These are phyloP conservation scores for Lasioglossum lativentre DNA, from an alignment of 2,888 invertebrate genomes.

Conservation along the genomic window DNA sequence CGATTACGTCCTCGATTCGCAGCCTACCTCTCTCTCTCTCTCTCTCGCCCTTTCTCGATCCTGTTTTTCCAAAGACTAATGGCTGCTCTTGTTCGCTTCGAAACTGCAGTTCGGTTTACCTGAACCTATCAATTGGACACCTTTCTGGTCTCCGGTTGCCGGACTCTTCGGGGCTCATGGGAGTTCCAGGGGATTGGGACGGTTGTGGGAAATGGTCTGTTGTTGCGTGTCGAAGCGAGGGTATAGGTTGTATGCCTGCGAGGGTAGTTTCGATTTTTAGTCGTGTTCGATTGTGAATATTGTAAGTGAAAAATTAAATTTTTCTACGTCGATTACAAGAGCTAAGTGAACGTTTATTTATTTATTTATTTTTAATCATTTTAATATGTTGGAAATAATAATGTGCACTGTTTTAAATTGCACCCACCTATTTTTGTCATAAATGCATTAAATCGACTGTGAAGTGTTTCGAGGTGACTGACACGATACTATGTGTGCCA, in stretches of 20 bases:
- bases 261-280: too few relatives aligned
- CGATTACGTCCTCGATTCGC: slow-evolving; percentile 23
- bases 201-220: not conserved
- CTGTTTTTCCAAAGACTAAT: not conserved
- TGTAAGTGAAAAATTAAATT: too few relatives aligned
- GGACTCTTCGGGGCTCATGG: not conserved
- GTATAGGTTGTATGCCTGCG: not conserved
- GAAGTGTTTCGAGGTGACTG: not conserved
- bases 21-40: not conserved
- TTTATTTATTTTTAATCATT: not conserved
- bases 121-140: not conserved
- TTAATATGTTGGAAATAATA: not conserved
- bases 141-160: not conserved
- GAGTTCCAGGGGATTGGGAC: not conserved
- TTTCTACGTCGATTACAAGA: too few relatives aligned
- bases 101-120: not conserved
- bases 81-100: slow-evolving; percentile 1
- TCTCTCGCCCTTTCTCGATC: slow-evolving; percentile 12
- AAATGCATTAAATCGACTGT: not conserved
- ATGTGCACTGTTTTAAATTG: not conserved
- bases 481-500: not conserved
- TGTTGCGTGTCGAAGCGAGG: not conserved
- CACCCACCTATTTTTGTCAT: not conserved
- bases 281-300: too few relatives aligned
- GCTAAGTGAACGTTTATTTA: too few relatives aligned